Conservation (phyloP, 2,797 vertebrate species). For the Cynodonichthys magdalenae region DNA sequence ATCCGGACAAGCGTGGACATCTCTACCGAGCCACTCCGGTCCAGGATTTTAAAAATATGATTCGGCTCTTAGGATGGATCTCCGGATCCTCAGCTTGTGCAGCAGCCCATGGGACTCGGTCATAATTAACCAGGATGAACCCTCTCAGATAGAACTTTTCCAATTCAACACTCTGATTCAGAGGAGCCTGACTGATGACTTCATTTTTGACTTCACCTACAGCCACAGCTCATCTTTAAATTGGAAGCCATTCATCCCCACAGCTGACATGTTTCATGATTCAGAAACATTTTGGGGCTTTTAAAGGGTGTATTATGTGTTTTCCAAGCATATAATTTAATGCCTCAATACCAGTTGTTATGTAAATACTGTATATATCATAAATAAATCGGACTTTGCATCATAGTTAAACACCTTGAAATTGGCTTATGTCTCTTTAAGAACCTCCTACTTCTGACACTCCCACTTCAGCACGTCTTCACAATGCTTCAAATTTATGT, state of each 20-base stretch:
- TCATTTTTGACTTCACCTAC: constrained; percentile 60
- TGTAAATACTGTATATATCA: too few species aligned
- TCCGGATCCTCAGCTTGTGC: constrained; percentile 49
- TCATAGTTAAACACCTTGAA: too few species aligned
- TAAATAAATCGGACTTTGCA: too few species aligned
- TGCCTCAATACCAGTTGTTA: too few species aligned
- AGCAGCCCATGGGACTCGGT: constrained; percentile 46
- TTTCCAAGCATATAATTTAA: too few species aligned
- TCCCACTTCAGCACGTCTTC: too few species aligned
- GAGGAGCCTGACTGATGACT: constrained; percentile 58
- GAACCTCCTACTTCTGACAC: too few species aligned
- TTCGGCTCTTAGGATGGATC: constrained; percentile 35
- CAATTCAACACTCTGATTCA: constrained; percentile 40
- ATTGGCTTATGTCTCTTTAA: too few species aligned
- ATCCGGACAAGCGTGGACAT: constrained; percentile 8
- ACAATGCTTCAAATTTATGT: too few species aligned
- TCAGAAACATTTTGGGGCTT: constrained; percentile 3
- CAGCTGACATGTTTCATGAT: constrained; percentile 6
- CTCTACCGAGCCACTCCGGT: constrained; percentile 13
- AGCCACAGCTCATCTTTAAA: constrained; percentile 42
- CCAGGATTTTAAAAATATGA: not conserved
- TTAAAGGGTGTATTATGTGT: not conserved
- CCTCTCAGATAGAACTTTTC: constrained; percentile 48
- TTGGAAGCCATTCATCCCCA: constrained; percentile 35
- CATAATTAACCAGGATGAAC: constrained; percentile 65